phyloP scores from a whole-genome alignment of 2,888 invertebrate species.

The Xanthia togata region DNA sequence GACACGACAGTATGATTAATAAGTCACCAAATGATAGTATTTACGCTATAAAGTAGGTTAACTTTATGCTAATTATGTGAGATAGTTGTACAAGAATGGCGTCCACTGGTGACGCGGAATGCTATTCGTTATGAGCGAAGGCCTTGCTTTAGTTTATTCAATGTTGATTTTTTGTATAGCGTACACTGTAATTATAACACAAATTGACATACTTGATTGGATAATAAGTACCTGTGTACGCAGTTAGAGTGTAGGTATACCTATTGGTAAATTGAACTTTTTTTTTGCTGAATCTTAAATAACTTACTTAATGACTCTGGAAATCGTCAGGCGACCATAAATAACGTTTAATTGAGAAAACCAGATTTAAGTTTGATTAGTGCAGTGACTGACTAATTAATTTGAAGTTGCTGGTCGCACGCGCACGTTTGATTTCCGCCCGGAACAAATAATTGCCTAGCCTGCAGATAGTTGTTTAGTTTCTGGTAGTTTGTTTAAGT shows the following conservation, averaged over 20 bases:
- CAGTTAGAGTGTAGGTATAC: constrained; percentile 3
- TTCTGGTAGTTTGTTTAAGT: not conserved
- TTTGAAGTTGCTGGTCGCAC: too few relatives aligned
- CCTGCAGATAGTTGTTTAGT: not conserved
- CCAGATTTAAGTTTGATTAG: not conserved
- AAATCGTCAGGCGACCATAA: not conserved
- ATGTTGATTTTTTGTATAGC: constrained; percentile 62
- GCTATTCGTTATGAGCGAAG: constrained; percentile 63
- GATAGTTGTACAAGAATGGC: constrained; percentile 74
- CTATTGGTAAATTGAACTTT: not conserved
- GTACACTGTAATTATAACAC: constrained; percentile 52
- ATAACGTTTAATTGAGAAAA: not conserved
- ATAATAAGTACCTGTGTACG: constrained; percentile 26
- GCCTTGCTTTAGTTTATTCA: constrained; percentile 65
- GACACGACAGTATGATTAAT: constrained; percentile 45
- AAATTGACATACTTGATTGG: constrained; percentile 34
- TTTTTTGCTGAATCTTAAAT: not conserved
- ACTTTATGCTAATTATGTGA: constrained; percentile 70
- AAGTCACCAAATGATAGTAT: constrained; percentile 64
- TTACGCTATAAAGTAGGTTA: constrained; percentile 67
- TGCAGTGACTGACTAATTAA: not conserved
- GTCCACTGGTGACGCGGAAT: constrained; percentile 64
- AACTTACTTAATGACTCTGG: not conserved
- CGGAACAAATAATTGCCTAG: not conserved
- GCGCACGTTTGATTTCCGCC: constrained; percentile 9